A percentile compares a stretch with the other conserved stretches of the same genome.
Evolutionary conservation across 2,888 invertebrate species (phyloP).

Genomic region (Pheosia gnoma): DNA sequence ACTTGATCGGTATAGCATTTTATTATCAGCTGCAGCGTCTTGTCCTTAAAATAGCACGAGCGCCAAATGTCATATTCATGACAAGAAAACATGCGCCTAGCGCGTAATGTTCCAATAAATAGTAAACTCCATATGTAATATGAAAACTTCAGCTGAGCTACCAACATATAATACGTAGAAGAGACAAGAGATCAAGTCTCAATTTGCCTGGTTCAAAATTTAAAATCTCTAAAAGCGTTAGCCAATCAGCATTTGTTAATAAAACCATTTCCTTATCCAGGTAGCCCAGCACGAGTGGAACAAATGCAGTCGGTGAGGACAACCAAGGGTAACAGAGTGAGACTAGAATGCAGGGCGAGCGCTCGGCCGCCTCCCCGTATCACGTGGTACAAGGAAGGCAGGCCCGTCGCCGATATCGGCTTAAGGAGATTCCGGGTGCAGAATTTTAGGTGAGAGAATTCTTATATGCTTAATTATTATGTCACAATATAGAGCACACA

Average conservation of each 20-base stretch:
- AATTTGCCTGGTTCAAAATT: too few relatives aligned
- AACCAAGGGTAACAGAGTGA: constrained; percentile 81
- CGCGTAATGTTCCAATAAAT: too few relatives aligned
- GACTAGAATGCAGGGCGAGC: constrained; percentile 89
- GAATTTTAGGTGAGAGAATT: constrained; percentile 80
- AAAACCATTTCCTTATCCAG: constrained; percentile 45
- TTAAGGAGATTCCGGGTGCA: constrained; percentile 85
- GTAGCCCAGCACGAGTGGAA: constrained; percentile 75
- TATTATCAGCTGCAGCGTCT: too few relatives aligned
- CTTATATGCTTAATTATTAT: too few relatives aligned
- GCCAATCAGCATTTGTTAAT: constrained; percentile 8
- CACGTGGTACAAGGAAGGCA: constrained; percentile 91
- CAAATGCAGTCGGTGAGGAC: constrained; percentile 72
- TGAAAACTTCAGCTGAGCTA: too few relatives aligned
- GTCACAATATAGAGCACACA: too few relatives aligned
- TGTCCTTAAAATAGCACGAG: too few relatives aligned
- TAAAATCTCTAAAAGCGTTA: too few relatives aligned
- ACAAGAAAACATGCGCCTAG: not conserved
- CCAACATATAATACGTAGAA: too few relatives aligned
- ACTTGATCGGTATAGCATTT: too few relatives aligned
- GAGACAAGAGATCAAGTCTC: too few relatives aligned
- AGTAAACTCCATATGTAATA: too few relatives aligned
- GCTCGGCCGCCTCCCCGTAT: constrained; percentile 92
- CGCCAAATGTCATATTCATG: not conserved
- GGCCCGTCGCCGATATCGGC: constrained; percentile 85